A percentile compares a stretch with the other conserved stretches of the same genome.
phyloP scores from a whole-genome alignment of 2,888 invertebrate genomes.

The Lithophane socia region DNA sequence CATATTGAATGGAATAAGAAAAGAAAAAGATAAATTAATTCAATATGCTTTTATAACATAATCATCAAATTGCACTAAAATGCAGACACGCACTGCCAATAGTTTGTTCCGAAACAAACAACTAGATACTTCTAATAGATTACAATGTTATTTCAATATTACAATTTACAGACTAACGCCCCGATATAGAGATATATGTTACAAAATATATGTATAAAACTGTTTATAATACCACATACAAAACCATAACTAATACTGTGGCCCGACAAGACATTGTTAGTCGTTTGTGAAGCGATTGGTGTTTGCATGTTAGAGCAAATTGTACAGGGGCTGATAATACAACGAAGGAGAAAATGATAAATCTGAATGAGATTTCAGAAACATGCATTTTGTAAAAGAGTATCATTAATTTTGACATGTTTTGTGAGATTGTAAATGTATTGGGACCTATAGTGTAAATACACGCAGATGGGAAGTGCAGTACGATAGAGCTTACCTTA shows the following conservation, averaged over 20 bases:
- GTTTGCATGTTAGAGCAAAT: constrained; percentile 91
- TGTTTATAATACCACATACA: constrained; percentile 88
- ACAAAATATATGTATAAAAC: constrained; percentile 83
- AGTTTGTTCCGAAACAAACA: constrained; percentile 78
- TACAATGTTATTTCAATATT: constrained; percentile 79
- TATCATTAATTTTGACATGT: constrained; percentile 46
- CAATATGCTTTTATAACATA: constrained; percentile 86
- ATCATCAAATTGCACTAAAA: constrained; percentile 90
- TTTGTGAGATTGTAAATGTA: constrained; percentile 41
- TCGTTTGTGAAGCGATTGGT: constrained; percentile 90
- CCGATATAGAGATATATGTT: constrained; percentile 86
- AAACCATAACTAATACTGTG: constrained; percentile 88
- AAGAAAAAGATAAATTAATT: constrained; percentile 74
- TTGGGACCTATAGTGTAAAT: constrained; percentile 48
- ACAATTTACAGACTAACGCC: constrained; percentile 84
- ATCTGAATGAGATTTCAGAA: constrained; percentile 63
- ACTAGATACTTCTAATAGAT: constrained; percentile 81
- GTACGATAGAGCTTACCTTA: constrained; percentile 91
- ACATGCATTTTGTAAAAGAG: constrained; percentile 77
- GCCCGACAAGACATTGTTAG: constrained; percentile 90
- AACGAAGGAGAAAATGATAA: constrained; percentile 55
- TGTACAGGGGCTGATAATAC: constrained; percentile 82
- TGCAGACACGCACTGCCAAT: constrained; percentile 91
- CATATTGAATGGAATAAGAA: constrained; percentile 57
- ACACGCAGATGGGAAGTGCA: constrained; percentile 33